phyloP scores from a whole-genome alignment of 2,797 vertebrate genomes.

The Sebastolobus altivelis region DNA sequence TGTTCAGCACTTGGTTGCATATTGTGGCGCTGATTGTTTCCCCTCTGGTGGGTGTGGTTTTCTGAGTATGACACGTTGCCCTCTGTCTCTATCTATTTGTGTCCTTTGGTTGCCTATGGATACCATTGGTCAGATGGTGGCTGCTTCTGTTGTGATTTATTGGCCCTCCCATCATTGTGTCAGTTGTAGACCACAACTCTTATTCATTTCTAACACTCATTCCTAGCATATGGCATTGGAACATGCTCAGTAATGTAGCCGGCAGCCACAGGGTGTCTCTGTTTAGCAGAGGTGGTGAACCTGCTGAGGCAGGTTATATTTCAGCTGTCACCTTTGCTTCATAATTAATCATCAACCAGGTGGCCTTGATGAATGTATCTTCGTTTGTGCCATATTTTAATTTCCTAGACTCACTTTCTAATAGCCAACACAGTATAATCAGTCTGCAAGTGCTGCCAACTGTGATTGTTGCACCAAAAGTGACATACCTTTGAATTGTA shows the following conservation, averaged over 20 bases:
- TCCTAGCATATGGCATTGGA: background rate
- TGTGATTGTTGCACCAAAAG: background rate
- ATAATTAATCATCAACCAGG: background rate
- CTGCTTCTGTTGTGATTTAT: background rate
- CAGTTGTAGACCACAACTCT: background rate
- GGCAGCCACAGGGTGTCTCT: constrained; percentile 38
- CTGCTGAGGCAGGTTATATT: background rate
- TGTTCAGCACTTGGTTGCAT: too few relatives aligned
- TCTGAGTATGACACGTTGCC: background rate
- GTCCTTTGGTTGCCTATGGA: background rate
- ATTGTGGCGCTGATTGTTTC: background rate
- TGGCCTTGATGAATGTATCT: background rate
- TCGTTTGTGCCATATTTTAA: background rate
- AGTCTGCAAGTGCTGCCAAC: background rate
- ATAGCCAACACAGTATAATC: background rate
- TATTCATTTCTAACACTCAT: background rate
- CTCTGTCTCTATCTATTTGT: background rate
- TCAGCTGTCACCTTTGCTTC: background rate
- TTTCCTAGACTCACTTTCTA: background rate
- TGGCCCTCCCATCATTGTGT: background rate
- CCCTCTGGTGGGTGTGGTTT: background rate
- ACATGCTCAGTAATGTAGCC: background rate
- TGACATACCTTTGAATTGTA: background rate
- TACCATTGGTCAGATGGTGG: constrained; percentile 27
- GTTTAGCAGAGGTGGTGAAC: constrained; percentile 3